Percentiles rank a stretch among this genome's conserved stretches.
Conservation (phyloP, 2,888 invertebrate species). For the Galeruca laticollis region DNA sequence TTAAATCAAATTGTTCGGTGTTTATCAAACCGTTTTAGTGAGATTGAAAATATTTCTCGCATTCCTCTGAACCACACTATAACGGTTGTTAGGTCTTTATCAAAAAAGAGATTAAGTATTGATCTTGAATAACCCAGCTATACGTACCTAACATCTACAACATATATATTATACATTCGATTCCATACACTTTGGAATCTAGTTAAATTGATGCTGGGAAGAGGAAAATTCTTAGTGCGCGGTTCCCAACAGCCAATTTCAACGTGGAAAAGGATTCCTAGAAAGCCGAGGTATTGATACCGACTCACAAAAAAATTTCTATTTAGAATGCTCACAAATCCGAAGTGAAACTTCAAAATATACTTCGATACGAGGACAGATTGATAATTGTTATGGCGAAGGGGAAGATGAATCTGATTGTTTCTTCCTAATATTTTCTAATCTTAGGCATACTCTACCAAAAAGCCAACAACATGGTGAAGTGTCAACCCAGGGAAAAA, state of each 20-base stretch:
- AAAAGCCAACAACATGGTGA: too few species aligned
- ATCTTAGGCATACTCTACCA: too few species aligned
- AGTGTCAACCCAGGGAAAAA: too few species aligned
- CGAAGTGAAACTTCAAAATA: neutral
- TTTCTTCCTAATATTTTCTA: too few species aligned
- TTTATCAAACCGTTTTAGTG: too few species aligned
- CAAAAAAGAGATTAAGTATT: constrained; percentile 34
- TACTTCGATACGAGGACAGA: neutral
- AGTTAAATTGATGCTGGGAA: constrained; percentile 34
- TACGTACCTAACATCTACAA: constrained; percentile 31
- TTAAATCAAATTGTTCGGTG: too few species aligned
- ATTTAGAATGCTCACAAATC: constrained; percentile 21
- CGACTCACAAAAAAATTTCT: constrained; percentile 20
- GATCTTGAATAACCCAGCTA: constrained; percentile 13
- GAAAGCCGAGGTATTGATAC: constrained; percentile 28
- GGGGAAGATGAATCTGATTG: neutral
- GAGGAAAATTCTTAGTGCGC: constrained; percentile 32
- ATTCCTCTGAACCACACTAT: too few species aligned
- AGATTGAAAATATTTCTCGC: too few species aligned
- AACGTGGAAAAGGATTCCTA: constrained; percentile 29
- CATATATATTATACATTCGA: constrained; percentile 35
- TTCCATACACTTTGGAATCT: constrained; percentile 35
- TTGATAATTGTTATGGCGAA: neutral
- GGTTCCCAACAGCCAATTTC: constrained; percentile 36
- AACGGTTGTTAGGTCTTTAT: neutral